These are phyloP conservation scores for Dynastes hyllus DNA, from an alignment of 2,888 invertebrate genomes.

Conservation along the genomic window DNA sequence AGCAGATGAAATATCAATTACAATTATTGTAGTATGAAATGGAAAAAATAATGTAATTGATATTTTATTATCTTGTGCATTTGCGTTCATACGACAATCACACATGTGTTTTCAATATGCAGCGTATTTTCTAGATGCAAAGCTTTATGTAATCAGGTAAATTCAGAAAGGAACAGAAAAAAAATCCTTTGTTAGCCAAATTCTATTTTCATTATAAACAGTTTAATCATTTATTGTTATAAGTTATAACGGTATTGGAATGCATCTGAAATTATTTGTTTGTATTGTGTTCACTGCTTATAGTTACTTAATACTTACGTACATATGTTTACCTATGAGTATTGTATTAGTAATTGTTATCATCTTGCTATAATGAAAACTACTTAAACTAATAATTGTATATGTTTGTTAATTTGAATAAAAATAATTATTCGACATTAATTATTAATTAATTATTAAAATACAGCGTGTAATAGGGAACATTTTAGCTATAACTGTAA, in stretches of 20 bases:
- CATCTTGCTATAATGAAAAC: conserved; percentile 17
- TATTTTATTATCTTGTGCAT: too few species aligned
- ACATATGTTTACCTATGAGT: neutral
- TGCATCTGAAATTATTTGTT: conserved; percentile 12
- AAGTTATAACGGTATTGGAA: conserved; percentile 10
- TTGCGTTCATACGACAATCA: too few species aligned
- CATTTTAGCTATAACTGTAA: too few species aligned
- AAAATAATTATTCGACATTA: conserved; percentile 66
- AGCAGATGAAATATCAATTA: conserved; percentile 2
- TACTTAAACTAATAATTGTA: conserved; percentile 59
- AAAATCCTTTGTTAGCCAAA: too few species aligned
- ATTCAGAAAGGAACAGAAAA: too few species aligned
- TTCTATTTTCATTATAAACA: neutral
- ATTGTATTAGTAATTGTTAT: neutral
- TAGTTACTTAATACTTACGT: too few species aligned
- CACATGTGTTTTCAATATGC: too few species aligned
- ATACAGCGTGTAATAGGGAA: neutral
- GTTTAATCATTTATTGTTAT: neutral
- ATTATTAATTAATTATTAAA: conserved; percentile 13
- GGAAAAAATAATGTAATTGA: too few species aligned
- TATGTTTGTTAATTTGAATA: conserved; percentile 67
- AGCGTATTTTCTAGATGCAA: too few species aligned
- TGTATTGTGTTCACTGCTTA: neutral
- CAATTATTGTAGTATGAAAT: too few species aligned
- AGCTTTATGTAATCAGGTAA: too few species aligned